Conservation (phyloP, 2,797 vertebrate species). For the Alauda arvensis region DNA sequence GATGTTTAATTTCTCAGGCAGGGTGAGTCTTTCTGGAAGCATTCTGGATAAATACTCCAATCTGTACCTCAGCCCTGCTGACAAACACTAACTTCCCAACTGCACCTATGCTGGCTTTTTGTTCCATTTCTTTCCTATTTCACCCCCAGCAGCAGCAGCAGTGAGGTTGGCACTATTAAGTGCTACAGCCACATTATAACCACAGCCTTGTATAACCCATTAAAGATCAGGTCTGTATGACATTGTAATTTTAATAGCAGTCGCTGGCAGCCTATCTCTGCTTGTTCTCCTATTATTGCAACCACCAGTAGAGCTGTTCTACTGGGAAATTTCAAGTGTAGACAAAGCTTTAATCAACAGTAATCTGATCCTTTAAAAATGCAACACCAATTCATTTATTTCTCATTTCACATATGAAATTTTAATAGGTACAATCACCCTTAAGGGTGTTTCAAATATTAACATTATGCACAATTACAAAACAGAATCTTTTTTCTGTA, state of each 20-base stretch:
- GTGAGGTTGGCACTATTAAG: neutral
- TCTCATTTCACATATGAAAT: conserved; percentile 62
- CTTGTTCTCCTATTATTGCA: conserved; percentile 49
- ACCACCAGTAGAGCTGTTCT: conserved; percentile 49
- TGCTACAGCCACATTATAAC: neutral
- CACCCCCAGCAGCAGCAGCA: neutral
- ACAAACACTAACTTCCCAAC: neutral
- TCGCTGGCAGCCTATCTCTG: conserved; percentile 35
- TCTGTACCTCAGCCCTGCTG: neutral
- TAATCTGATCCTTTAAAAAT: conserved; percentile 68
- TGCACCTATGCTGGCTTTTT: neutral
- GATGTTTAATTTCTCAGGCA: neutral
- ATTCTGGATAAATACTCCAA: neutral
- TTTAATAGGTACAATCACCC: conserved; percentile 67
- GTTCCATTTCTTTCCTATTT: neutral
- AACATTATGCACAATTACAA: conserved; percentile 63
- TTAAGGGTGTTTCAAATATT: conserved; percentile 71
- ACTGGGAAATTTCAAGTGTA: conserved; percentile 62
- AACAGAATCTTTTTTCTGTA: conserved; percentile 57
- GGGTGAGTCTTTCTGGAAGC: neutral
- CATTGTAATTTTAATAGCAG: conserved; percentile 32
- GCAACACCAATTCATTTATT: conserved; percentile 64
- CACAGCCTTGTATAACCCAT: conserved; percentile 11
- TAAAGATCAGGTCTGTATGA: conserved; percentile 34
- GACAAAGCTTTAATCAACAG: conserved; percentile 68